Evolutionary conservation across 2,797 vertebrate species (phyloP).

Genomic region (Halcyon leucocephala): DNA sequence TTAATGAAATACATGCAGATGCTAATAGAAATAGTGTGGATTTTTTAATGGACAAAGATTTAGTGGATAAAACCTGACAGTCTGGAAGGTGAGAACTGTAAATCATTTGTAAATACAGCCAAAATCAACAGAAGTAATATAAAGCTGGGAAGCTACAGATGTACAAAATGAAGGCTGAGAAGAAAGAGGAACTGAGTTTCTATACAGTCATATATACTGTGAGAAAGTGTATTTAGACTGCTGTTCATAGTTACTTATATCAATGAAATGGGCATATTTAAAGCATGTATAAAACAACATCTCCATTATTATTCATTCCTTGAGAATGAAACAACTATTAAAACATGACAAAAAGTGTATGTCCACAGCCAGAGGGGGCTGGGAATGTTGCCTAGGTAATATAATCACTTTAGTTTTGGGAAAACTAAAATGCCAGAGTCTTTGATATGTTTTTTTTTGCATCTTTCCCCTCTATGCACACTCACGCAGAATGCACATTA

Average conservation of each 20-base stretch:
- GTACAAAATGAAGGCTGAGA: background rate
- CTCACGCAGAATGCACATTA: background rate
- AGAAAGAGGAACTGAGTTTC: background rate
- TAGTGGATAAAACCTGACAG: background rate
- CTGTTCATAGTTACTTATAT: background rate
- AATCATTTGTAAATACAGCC: background rate
- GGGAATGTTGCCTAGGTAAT: constrained; percentile 9
- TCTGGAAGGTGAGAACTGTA: background rate
- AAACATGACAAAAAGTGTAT: background rate
- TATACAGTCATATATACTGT: background rate
- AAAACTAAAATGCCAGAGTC: background rate
- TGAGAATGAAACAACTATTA: background rate
- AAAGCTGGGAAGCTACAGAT: background rate
- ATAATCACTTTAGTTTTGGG: background rate
- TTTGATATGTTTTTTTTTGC: background rate
- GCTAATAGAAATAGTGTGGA: background rate
- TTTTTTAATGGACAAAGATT: background rate
- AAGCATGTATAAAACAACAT: background rate
- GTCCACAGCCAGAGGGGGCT: background rate
- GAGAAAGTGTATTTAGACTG: background rate
- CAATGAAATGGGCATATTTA: background rate
- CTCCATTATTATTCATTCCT: constrained; percentile 17
- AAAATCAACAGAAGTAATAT: background rate
- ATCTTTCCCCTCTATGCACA: background rate
- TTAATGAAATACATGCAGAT: background rate